A percentile compares a stretch with the other conserved stretches of the same genome.
Conservation (phyloP, 2,797 vertebrate species). For the Catharus ustulatus region DNA sequence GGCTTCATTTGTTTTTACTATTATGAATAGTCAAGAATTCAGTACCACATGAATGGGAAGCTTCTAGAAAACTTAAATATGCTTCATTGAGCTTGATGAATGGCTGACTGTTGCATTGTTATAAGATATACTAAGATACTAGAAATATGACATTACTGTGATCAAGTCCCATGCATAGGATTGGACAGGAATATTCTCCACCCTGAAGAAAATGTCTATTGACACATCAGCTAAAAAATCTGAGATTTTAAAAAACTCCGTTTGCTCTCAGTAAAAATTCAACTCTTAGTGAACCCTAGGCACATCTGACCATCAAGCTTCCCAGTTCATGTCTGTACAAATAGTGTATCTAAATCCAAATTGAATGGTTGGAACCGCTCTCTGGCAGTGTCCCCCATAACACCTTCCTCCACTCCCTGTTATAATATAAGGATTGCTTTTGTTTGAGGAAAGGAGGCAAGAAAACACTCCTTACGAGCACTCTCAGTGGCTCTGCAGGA, state of each 20-base stretch:
- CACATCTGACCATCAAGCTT: conserved; percentile 15
- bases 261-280: conserved; percentile 7
- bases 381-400: neutral
- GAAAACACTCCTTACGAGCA: conserved; percentile 55
- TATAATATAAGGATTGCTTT: conserved; percentile 57
- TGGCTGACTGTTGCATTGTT: neutral
- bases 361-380: conserved; percentile 13
- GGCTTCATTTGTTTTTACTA: conserved; percentile 32
- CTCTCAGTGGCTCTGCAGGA: conserved; percentile 13
- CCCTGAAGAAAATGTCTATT: neutral
- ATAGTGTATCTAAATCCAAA: conserved; percentile 37
- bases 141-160: neutral
- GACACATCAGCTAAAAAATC: neutral
- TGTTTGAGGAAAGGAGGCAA: conserved; percentile 62
- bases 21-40: conserved; percentile 19
- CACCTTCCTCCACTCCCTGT: conserved; percentile 1
- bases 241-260: conserved; percentile 10
- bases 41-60: conserved; percentile 34
- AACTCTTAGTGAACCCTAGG: neutral
- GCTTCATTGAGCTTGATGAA: conserved; percentile 2
- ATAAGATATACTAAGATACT: neutral
- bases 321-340: conserved; percentile 30
- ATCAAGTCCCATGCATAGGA: neutral
- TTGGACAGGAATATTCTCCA: neutral
- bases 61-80: conserved; percentile 50